Base-by-base conservation (phyloP, 2,113 vertebrate genomes). In the Phyllostomus hastatus region DNA sequence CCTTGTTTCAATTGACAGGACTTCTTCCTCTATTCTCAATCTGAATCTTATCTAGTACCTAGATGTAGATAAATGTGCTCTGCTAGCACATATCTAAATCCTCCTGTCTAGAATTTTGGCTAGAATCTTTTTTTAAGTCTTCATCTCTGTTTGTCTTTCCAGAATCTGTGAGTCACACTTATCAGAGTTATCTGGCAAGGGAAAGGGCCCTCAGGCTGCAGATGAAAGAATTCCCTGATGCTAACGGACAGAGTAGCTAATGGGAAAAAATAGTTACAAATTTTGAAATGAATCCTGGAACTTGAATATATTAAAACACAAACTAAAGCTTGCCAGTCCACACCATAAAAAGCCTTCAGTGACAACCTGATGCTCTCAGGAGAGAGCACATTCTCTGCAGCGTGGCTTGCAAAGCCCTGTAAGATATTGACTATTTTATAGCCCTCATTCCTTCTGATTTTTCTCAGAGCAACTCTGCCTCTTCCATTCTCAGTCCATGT, bases 101-200 rank as follows among this genome's bases (percentile, higher is more conserved):
- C 91, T 91, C 46, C 12, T 87, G 48, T 87, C 83, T 94, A 41
- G 66, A 94, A 75, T 17, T 66, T 93, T 46, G 14, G 75, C 41
- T 66, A 76, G n/a, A 96, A 91, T 50, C 38, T 95, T 90, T 84
- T 92, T 94, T 83, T 81, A 78, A 89, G 41, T 43, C 22, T 70
- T 72, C 16, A 10, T 59, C n/a, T 90, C 50, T 88, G 87, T 94
- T 59, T 82, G 48, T 92, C 41, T 11, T 94, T 87, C 72, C 46
- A 90, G 67, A 88, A 97, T 84, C 66, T 72, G 5, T 97, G 91
- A 97, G 41, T 92, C 92, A 94, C 9, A 2, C 28, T 88, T n/a
- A 59, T 64, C 82, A 81, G 73, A 72, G 5, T 38, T 15, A 88
- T 50, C 33, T 64, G 17, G 35, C 31, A 67, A 81, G 15, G 38